Conservation (phyloP, 2,888 invertebrate genomes). For the Laothoe populi region DNA sequence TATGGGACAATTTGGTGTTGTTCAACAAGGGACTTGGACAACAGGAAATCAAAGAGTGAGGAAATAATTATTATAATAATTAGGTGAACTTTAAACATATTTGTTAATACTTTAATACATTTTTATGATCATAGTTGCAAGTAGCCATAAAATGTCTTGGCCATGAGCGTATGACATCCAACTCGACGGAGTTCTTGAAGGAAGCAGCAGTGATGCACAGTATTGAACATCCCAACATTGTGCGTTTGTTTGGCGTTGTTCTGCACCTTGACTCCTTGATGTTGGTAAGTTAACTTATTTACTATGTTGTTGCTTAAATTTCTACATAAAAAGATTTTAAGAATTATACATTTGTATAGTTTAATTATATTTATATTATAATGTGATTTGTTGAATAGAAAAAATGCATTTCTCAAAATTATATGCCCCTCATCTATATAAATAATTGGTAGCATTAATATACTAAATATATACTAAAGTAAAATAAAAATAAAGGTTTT, state of each 20-base stretch:
- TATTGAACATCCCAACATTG: constrained; percentile 98
- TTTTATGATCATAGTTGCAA: constrained; percentile 87
- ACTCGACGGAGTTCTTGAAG: constrained; percentile 98
- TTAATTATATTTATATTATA: too few species aligned
- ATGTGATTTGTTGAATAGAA: too few species aligned
- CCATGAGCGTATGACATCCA: constrained; percentile 97
- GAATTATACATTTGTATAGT: too few species aligned
- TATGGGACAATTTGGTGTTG: constrained; percentile 98
- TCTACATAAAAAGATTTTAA: neutral
- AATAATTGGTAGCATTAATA: too few species aligned
- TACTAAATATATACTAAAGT: too few species aligned
- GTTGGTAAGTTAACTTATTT: constrained; percentile 73
- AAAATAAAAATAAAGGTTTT: too few species aligned
- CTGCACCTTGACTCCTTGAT: constrained; percentile 94
- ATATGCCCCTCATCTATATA: too few species aligned
- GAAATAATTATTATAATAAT: constrained; percentile 32
- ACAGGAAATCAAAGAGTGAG: constrained; percentile 95
- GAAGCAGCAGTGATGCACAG: constrained; percentile 99
- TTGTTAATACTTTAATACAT: neutral
- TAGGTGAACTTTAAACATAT: too few species aligned
- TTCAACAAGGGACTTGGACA: constrained; percentile 99
- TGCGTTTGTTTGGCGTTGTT: constrained; percentile 98
- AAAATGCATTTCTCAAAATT: too few species aligned
- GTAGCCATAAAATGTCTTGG: constrained; percentile 99
- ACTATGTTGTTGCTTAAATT: neutral